Evolutionary conservation across 2,113 vertebrate species (phyloP).

Genomic region (Ovis canadensis): DNA sequence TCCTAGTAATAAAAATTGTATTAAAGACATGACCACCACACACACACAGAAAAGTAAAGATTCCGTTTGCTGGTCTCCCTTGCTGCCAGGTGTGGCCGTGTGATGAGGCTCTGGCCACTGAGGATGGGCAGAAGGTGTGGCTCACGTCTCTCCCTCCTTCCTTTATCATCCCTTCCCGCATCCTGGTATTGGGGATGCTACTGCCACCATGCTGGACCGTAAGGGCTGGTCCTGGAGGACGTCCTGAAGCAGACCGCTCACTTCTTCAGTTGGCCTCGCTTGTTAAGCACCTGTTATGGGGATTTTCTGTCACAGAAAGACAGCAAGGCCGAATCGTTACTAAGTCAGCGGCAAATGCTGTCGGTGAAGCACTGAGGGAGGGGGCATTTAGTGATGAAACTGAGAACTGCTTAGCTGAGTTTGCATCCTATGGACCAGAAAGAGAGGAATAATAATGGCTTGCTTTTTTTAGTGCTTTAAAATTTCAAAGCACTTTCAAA

Average conservation of each 20-base stretch:
- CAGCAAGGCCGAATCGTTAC: background rate
- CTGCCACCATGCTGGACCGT: background rate
- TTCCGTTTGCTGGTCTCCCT: background rate
- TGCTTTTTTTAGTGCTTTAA: background rate
- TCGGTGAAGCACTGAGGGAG: background rate
- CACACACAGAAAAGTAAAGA: background rate
- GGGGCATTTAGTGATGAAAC: background rate
- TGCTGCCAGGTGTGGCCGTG: background rate
- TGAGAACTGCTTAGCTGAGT: background rate
- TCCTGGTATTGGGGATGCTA: background rate
- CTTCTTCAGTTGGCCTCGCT: background rate
- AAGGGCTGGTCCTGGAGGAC: background rate
- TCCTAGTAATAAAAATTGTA: background rate
- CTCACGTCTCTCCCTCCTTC: background rate
- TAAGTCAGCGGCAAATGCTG: background rate
- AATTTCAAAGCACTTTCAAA: background rate
- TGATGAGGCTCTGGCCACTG: background rate
- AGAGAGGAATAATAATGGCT: background rate
- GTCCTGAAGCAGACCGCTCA: background rate
- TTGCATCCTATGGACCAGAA: background rate
- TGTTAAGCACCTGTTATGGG: background rate
- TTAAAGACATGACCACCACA: background rate
- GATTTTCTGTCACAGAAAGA: slow-evolving; percentile 14
- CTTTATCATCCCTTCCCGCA: background rate
- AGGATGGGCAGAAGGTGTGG: background rate